A percentile compares a stretch with the other conserved stretches of the same genome.
phyloP scores from a whole-genome alignment of 2,888 invertebrate species.

The Agrotis exclamationis region DNA sequence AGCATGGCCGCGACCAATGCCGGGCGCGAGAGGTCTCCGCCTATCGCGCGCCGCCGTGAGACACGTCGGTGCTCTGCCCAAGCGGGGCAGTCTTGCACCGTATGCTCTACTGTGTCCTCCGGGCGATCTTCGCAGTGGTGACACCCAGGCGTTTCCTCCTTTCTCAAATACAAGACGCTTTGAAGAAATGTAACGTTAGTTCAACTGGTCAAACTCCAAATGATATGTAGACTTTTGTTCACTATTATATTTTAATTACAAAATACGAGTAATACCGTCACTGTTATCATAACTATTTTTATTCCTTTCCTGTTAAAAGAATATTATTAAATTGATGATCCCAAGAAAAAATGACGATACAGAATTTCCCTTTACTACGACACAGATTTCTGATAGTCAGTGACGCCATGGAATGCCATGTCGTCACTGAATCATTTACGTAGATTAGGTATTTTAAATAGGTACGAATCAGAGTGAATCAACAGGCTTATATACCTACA shows the following conservation, averaged over 20 bases:
- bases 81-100: too few species aligned
- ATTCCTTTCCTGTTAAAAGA: background rate
- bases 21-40: too few species aligned
- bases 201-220: constrained; percentile 7
- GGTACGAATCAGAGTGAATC: background rate
- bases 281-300: background rate
- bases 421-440: background rate
- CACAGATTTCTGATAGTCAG: background rate
- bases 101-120: too few species aligned
- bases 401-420: background rate
- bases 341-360: background rate
- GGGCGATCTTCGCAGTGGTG: too few species aligned
- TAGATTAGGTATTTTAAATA: too few species aligned
- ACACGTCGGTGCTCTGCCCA: too few species aligned
- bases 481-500: background rate
- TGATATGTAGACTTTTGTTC: background rate
- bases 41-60: too few species aligned
- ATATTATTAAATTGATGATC: background rate
- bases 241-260: background rate
- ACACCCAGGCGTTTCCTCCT: too few species aligned
- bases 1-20: too few species aligned
- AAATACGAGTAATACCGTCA: background rate
- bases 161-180: background rate
- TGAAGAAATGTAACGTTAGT: background rate
- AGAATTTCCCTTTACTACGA: background rate